These are phyloP conservation scores for Cyclopterus lumpus DNA, from an alignment of 2,797 vertebrate genomes.

Conservation along the genomic window DNA sequence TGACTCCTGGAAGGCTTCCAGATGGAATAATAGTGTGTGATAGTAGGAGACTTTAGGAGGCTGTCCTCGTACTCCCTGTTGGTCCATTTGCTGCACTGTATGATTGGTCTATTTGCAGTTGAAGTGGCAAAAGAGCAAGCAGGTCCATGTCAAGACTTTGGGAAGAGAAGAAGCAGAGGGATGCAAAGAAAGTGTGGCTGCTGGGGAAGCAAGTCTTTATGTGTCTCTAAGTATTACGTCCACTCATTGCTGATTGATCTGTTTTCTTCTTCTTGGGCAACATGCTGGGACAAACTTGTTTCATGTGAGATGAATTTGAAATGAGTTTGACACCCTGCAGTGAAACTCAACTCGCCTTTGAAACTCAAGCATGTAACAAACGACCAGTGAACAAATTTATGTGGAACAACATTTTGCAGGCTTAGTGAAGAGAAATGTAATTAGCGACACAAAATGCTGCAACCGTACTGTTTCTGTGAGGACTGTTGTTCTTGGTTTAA, in stretches of 20 bases:
- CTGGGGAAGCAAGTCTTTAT: conserved; percentile 23
- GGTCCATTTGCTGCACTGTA: conserved; percentile 62
- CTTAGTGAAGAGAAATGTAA: conserved; percentile 32
- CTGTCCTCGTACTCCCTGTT: conserved; percentile 47
- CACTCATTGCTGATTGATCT: conserved; percentile 45
- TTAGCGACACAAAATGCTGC: conserved; percentile 26
- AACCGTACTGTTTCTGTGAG: conserved; percentile 36
- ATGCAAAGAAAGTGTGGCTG: not conserved
- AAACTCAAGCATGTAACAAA: conserved; percentile 40
- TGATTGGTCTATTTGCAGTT: conserved; percentile 42
- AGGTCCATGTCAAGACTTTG: conserved; percentile 32
- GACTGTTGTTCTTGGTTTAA: conserved; percentile 31
- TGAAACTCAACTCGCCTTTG: conserved; percentile 48
- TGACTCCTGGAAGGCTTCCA: conserved; percentile 73
- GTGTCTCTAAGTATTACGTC: conserved; percentile 16
- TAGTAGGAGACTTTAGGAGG: conserved; percentile 52
- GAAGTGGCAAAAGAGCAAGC: conserved; percentile 46
- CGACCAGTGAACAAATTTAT: conserved; percentile 5
- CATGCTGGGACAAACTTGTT: conserved; percentile 45
- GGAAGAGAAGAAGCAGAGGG: not conserved
- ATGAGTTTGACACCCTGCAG: conserved; percentile 40
- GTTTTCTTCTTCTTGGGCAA: conserved; percentile 39
- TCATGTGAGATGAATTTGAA: conserved; percentile 47
- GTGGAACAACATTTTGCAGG: conserved; percentile 17
- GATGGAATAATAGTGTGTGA: conserved; percentile 66